Conservation (phyloP, 2,113 vertebrate genomes). For the Protobothrops flavoviridis region DNA sequence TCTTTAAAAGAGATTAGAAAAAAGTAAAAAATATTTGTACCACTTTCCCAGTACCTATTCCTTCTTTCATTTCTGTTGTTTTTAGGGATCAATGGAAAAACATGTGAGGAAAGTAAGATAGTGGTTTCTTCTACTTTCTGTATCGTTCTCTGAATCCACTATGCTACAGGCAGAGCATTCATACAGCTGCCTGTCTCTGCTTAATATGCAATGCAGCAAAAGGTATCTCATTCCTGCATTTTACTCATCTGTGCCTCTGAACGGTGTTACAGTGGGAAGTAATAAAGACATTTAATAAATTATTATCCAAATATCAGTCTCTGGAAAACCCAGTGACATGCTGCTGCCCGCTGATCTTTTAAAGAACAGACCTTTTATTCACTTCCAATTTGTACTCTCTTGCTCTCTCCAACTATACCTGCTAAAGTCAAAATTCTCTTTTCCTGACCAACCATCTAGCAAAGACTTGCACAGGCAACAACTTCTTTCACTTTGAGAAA, state of each 20-base stretch:
- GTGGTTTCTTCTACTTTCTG: too few species aligned
- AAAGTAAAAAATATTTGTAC: too few species aligned
- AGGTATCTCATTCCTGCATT: neutral
- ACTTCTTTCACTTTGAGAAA: neutral
- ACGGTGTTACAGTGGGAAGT: neutral
- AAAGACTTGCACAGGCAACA: neutral
- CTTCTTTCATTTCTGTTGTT: too few species aligned
- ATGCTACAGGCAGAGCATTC: neutral
- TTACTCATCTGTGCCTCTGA: neutral
- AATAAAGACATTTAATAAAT: neutral
- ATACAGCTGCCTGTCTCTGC: neutral
- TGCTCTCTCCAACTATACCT: neutral
- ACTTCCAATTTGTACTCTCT: neutral
- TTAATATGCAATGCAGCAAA: neutral
- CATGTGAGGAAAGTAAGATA: too few species aligned
- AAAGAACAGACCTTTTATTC: neutral
- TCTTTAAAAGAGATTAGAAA: neutral
- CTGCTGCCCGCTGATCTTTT: neutral
- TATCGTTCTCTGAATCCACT: neutral
- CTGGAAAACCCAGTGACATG: neutral
- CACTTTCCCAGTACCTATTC: too few species aligned
- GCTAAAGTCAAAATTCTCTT: neutral
- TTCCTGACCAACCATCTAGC: neutral
- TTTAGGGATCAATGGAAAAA: too few species aligned
- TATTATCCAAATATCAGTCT: neutral